A percentile compares a stretch with the other conserved stretches of the same genome.
Evolutionary conservation across 1,140 invertebrate genomes (phyloP).

Genomic region (Helicorthomorpha holstii): DNA sequence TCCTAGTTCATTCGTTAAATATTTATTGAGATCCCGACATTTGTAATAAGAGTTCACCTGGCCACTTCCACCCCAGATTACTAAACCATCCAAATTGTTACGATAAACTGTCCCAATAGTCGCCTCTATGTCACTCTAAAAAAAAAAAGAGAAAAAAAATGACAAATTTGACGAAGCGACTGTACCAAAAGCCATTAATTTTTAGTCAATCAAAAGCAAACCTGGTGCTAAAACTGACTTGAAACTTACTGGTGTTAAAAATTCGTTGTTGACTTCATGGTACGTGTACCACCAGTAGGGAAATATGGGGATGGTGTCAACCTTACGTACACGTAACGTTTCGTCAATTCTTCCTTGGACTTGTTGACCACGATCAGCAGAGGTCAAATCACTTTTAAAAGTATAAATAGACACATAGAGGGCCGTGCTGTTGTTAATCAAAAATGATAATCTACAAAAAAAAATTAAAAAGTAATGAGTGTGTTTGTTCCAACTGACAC

Average conservation of each 20-base stretch:
- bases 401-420: not conserved
- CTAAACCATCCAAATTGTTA: not conserved
- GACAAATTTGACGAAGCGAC: too few species aligned
- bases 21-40: not conserved
- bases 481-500: too few species aligned
- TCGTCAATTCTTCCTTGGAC: not conserved
- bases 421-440: not conserved
- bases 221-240: too few species aligned
- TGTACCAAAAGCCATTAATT: too few species aligned
- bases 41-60: not conserved
- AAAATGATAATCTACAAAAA: not conserved
- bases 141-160: not conserved
- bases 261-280: not conserved
- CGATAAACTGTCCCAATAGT: not conserved
- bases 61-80: not conserved
- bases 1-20: not conserved
- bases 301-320: not conserved
- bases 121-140: not conserved
- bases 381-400: not conserved
- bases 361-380: not conserved
- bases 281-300: not conserved
- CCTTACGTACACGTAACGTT: not conserved
- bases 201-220: too few species aligned
- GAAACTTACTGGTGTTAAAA: not conserved
- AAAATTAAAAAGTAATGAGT: not conserved